These are phyloP conservation scores for Columba guinea DNA, from an alignment of 2,797 vertebrate species.

Conservation along the genomic window DNA sequence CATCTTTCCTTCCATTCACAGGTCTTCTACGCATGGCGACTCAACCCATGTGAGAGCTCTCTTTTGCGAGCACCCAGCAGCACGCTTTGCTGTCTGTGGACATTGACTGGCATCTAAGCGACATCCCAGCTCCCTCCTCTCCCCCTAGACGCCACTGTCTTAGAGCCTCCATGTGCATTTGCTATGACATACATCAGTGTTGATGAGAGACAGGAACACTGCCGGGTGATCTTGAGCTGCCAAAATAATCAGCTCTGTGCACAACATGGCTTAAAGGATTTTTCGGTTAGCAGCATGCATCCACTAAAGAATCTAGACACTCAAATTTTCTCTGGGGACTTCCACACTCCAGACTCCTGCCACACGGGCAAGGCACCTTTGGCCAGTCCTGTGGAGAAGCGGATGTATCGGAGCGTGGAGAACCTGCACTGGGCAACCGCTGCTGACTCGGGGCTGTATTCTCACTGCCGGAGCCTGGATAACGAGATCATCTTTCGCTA, in stretches of 20 bases:
- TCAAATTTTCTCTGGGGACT: conserved; percentile 47
- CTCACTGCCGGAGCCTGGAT: conserved; percentile 81
- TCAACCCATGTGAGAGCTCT: conserved; percentile 79
- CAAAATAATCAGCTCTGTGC: conserved; percentile 83
- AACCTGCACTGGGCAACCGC: conserved; percentile 84
- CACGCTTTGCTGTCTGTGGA: conserved; percentile 77
- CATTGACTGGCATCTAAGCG: conserved; percentile 79
- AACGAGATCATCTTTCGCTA: conserved; percentile 83
- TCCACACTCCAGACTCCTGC: conserved; percentile 11
- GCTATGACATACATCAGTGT: conserved; percentile 77
- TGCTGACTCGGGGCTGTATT: conserved; percentile 76
- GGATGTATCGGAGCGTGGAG: conserved; percentile 89
- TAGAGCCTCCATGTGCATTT: conserved; percentile 72
- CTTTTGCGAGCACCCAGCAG: conserved; percentile 81
- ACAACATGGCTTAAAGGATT: conserved; percentile 84
- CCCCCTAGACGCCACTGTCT: conserved; percentile 73
- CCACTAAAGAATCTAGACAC: conserved; percentile 73
- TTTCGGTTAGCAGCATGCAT: conserved; percentile 75
- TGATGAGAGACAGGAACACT: conserved; percentile 76
- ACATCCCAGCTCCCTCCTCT: conserved; percentile 78
- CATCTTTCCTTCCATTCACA: conserved; percentile 66
- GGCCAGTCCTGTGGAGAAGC: conserved; percentile 53
- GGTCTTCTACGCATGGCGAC: conserved; percentile 53
- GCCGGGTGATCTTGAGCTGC: conserved; percentile 72
- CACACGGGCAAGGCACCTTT: conserved; percentile 40